phyloP scores from a whole-genome alignment of 2,113 vertebrate species.

The Tretioscincus oriximinensis region DNA sequence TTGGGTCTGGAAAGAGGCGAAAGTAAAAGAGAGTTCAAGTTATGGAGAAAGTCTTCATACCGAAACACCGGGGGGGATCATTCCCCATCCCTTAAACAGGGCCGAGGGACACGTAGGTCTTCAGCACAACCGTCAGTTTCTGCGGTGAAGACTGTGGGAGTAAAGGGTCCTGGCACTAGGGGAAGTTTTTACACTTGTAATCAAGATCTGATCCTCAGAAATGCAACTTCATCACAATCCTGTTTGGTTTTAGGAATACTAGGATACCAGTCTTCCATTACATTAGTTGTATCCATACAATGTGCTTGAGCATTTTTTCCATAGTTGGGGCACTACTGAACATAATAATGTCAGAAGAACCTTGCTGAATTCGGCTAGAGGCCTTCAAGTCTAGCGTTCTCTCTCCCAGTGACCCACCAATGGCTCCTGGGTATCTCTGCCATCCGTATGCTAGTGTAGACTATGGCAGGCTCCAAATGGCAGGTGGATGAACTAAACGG shows the following conservation, averaged over 20 bases:
- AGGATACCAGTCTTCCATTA: not conserved
- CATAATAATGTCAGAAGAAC: no score
- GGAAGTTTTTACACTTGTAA: constrained; percentile 20
- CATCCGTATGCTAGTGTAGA: no score
- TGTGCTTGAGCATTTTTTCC: not conserved
- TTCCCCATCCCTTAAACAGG: constrained; percentile 51
- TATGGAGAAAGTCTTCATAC: constrained; percentile 53
- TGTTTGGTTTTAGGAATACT: not conserved
- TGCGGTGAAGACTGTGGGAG: constrained; percentile 31
- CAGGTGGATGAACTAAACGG: no score
- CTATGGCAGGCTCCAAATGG: no score
- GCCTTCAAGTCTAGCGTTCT: no score
- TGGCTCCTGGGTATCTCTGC: no score
- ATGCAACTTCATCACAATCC: not conserved
- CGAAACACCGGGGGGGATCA: constrained; percentile 48
- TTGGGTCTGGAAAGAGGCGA: constrained; percentile 78
- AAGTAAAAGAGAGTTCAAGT: constrained; percentile 61
- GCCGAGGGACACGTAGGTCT: constrained; percentile 42
- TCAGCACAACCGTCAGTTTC: constrained; percentile 39
- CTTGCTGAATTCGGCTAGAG: no score
- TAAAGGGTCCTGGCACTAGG: constrained; percentile 34
- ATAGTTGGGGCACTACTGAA: no score
- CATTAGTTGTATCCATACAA: not conserved
- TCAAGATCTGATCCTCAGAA: constrained; percentile 22
- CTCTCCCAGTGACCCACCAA: no score